Percentiles rank a stretch among this genome's conserved stretches.
Evolutionary conservation across 2,888 invertebrate species (phyloP).

Genomic region (Synergus japonicus): DNA sequence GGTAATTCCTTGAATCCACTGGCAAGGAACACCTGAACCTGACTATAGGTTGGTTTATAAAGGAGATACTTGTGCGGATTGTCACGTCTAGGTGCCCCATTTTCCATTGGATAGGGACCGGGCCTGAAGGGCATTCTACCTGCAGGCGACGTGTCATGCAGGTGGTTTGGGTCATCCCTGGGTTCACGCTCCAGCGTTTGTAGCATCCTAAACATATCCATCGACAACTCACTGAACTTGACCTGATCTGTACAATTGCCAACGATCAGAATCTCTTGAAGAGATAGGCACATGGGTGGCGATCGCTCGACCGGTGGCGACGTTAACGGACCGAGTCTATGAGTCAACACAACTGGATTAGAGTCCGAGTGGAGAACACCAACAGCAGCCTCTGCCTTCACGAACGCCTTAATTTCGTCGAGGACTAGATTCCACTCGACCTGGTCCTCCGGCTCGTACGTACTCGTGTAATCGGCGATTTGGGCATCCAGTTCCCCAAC

Average conservation of each 20-base stretch:
- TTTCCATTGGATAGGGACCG: constrained; percentile 83
- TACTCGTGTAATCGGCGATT: constrained; percentile 95
- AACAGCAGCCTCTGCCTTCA: constrained; percentile 94
- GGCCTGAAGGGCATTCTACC: constrained; percentile 81
- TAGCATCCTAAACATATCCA: constrained; percentile 98
- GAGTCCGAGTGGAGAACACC: constrained; percentile 93
- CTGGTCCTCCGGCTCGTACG: constrained; percentile 96
- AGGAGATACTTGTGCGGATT: constrained; percentile 98
- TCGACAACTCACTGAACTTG: constrained; percentile 96
- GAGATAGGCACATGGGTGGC: constrained; percentile 89
- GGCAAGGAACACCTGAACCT: constrained; percentile 94
- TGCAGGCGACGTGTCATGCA: constrained; percentile 85
- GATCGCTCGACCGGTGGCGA: constrained; percentile 93
- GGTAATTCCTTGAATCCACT: constrained; percentile 96
- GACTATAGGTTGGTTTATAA: constrained; percentile 96
- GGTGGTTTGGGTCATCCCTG: constrained; percentile 87
- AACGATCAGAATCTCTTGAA: constrained; percentile 96
- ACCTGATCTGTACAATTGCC: constrained; percentile 96
- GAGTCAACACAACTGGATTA: constrained; percentile 90
- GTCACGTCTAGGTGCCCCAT: constrained; percentile 87
- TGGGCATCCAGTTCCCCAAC: constrained; percentile 95
- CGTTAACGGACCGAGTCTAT: constrained; percentile 90
- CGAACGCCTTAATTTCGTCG: constrained; percentile 96
- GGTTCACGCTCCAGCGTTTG: constrained; percentile 96
- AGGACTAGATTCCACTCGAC: constrained; percentile 96